phyloP scores from a whole-genome alignment of 2,888 invertebrate genomes.

The Cephonodes hylas region DNA sequence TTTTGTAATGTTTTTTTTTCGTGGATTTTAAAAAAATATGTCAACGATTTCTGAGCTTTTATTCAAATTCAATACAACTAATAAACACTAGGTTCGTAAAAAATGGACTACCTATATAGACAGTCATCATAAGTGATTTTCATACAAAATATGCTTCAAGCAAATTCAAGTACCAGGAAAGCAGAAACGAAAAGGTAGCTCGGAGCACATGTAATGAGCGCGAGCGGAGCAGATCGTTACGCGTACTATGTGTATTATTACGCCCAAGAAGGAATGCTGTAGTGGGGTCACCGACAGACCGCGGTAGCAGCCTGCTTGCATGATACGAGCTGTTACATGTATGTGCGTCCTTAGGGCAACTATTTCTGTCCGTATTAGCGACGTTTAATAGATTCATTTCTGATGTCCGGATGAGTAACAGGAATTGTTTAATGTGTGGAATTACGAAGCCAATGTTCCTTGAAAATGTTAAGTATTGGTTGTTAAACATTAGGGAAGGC shows the following conservation, averaged over 20 bases:
- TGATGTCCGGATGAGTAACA: background rate
- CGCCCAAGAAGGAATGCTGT: constrained; percentile 74
- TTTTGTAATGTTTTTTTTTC: no score
- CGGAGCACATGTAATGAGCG: constrained; percentile 63
- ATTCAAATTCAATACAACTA: no score
- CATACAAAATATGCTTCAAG: background rate
- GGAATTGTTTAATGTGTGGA: background rate
- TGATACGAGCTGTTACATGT: constrained; percentile 11
- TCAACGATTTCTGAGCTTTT: no score
- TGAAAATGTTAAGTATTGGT: background rate
- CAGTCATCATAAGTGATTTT: no score
- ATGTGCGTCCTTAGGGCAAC: constrained; percentile 52
- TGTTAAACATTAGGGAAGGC: background rate
- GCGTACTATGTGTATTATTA: constrained; percentile 76
- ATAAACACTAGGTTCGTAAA: no score
- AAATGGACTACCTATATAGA: no score
- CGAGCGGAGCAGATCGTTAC: constrained; percentile 63
- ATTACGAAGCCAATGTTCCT: background rate
- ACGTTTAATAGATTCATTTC: constrained; percentile 6
- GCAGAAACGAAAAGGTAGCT: constrained; percentile 48
- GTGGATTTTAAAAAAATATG: no score
- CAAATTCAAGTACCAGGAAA: constrained; percentile 38
- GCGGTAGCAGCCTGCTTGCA: constrained; percentile 56
- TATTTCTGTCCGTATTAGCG: constrained; percentile 32
- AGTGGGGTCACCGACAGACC: constrained; percentile 66